Percentiles rank a stretch among this genome's conserved stretches.
Conservation (phyloP, 2,888 invertebrate genomes). For the Sclerodermus sp. region DNA sequence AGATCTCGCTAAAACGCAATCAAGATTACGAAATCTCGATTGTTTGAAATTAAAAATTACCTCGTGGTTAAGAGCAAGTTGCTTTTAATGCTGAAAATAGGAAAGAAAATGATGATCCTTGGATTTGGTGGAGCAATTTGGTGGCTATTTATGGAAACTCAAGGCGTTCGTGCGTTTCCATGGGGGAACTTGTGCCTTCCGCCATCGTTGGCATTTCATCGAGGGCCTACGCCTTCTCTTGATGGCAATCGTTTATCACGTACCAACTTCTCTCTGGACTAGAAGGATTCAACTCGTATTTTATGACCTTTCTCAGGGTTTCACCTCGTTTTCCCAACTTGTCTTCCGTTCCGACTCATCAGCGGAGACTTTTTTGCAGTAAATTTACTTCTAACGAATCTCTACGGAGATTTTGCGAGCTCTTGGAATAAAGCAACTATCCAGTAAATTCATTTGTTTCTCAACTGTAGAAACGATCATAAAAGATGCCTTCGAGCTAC, state of each 20-base stretch:
- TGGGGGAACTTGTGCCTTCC: constrained; percentile 11
- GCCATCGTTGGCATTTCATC: constrained; percentile 10
- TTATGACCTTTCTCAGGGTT: constrained; percentile 5
- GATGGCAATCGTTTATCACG: constrained; percentile 25
- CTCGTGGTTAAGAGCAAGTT: too few species aligned
- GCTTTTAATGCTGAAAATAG: too few species aligned
- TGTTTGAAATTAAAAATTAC: too few species aligned
- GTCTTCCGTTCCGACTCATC: neutral
- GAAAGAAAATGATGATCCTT: constrained; percentile 12
- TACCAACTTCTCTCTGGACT: constrained; percentile 9
- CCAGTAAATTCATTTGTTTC: too few species aligned
- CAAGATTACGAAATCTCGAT: too few species aligned
- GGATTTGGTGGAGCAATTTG: constrained; percentile 14
- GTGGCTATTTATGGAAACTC: constrained; percentile 29
- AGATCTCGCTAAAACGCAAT: too few species aligned
- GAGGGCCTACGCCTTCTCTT: constrained; percentile 13
- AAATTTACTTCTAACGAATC: constrained; percentile 29
- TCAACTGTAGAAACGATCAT: too few species aligned
- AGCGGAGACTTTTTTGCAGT: constrained; percentile 11
- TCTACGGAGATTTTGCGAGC: constrained; percentile 13
- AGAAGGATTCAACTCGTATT: too few species aligned
- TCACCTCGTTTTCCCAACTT: constrained; percentile 8
- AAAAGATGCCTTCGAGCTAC: too few species aligned
- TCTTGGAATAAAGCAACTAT: neutral
- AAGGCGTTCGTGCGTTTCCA: constrained; percentile 21